These are phyloP conservation scores for Tinea pellionella DNA, from an alignment of 2,888 invertebrate species.

Conservation along the genomic window DNA sequence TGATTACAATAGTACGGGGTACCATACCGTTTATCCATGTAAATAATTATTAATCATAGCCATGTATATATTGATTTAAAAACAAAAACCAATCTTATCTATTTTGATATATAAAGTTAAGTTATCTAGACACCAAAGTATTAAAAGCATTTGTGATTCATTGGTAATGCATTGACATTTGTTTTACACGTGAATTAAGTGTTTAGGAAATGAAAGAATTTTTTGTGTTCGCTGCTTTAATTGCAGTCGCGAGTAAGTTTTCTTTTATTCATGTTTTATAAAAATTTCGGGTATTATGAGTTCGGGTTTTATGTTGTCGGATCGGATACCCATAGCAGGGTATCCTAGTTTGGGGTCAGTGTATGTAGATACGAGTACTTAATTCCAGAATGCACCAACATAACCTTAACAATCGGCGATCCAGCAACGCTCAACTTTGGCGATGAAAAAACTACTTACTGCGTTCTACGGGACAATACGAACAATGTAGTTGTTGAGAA, in stretches of 20 bases:
- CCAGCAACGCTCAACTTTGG: background rate
- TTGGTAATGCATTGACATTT: background rate
- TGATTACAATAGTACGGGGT: too few species aligned
- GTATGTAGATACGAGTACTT: too few species aligned
- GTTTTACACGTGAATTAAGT: background rate
- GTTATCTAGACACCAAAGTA: background rate
- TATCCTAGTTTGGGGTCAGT: too few species aligned
- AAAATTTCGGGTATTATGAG: too few species aligned
- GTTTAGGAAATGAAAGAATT: background rate
- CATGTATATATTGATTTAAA: background rate
- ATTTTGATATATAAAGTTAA: background rate
- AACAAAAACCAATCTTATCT: slow-evolving; percentile 1
- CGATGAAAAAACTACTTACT: background rate
- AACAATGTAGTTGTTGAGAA: background rate
- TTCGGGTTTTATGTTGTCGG: too few species aligned
- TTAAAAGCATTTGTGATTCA: slow-evolving; percentile 3
- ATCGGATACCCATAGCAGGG: too few species aligned
- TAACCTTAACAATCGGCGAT: background rate
- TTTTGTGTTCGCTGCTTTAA: background rate
- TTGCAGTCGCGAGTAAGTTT: background rate
- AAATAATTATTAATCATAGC: background rate
- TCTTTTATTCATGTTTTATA: background rate
- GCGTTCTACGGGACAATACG: background rate
- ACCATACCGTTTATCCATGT: too few species aligned
- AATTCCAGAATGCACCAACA: background rate